Base-by-base conservation (phyloP, 35 echinoderm and acorn worm species). In the Chiridota heheva region DNA sequence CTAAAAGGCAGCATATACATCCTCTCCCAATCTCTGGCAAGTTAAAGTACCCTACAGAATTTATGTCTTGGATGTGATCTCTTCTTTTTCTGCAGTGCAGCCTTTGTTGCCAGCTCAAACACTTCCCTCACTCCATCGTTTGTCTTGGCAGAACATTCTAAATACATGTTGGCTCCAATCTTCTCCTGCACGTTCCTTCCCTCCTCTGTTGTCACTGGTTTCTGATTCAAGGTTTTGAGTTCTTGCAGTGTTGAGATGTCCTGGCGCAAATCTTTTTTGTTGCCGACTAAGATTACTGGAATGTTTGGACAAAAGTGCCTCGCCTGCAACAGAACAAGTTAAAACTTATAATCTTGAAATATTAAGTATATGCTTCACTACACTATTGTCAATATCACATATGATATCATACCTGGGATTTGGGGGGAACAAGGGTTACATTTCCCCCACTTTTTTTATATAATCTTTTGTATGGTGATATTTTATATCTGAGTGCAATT, bases 221-320 rank as follows among this genome's bases (percentile, higher is more conserved):
- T 67, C 32, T 93, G 85, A 40, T 93, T 93, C 48, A 75, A 88
- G 2, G 67, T 53, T 6, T 35, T 40, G 4, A 93, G 90, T 47
- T 93, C 90, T 12, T 40, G 7, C 69, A 65, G 82, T 8, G 90
- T 93, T 17, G 36, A 22, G 7, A 69, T 61, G 41, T 93, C 90
- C 40, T 88, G 72, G 33, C 90, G 78, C 15, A 93, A 73, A 17
- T 93, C 90, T 58, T 88, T 93, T 49, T 93, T 93, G 79, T 88
- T 88, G 25, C 90, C 90, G 16, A 93, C 90, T 8, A 93, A 72
- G 78, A 93, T 93, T 35, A 93, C 78, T 12, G 90, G 90, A 29
- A 93, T 85, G 62, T 87, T 93, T 22, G 90, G 90, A 64, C 90
- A 93, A 44, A 93, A 93, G 57, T 93, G 90, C 42, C 64, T 75